phyloP scores from a whole-genome alignment of 2,113 vertebrate genomes.

The Hepsetus odoe region DNA sequence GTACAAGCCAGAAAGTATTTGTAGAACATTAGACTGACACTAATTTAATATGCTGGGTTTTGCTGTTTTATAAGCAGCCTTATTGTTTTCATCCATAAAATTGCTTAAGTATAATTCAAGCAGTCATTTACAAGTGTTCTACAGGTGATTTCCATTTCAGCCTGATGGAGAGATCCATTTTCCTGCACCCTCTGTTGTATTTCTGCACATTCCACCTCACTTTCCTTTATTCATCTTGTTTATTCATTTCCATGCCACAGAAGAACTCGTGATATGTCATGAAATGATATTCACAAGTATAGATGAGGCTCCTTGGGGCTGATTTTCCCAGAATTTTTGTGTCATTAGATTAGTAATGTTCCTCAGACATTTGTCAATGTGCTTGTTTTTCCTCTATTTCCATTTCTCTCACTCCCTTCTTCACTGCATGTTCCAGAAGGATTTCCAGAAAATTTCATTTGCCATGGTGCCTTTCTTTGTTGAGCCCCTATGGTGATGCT shows the following conservation, averaged over 20 bases:
- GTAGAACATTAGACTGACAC: not conserved
- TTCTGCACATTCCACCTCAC: not conserved
- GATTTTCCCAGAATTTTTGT: constrained; percentile 18
- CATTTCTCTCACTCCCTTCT: not conserved
- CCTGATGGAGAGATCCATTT: not conserved
- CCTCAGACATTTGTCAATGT: constrained; percentile 18
- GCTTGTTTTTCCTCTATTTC: constrained; percentile 15
- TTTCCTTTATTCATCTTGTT: not conserved
- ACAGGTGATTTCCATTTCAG: not conserved
- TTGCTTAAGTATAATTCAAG: no score
- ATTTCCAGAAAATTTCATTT: constrained; percentile 21
- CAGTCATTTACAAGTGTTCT: no score
- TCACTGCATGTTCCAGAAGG: constrained; percentile 11
- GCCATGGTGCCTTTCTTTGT: constrained; percentile 8
- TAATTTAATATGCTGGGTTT: not conserved
- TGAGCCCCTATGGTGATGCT: constrained; percentile 12
- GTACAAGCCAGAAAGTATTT: not conserved
- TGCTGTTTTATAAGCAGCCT: not conserved
- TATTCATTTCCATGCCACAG: not conserved
- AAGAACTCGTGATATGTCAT: constrained; percentile 31
- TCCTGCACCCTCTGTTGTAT: not conserved
- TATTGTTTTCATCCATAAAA: not conserved
- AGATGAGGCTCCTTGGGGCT: constrained; percentile 25
- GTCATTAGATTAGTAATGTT: constrained; percentile 32
- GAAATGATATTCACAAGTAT: constrained; percentile 16